These are phyloP conservation scores for Odontocolon sp. DNA, from an alignment of 2,888 invertebrate species.

Conservation along the genomic window DNA sequence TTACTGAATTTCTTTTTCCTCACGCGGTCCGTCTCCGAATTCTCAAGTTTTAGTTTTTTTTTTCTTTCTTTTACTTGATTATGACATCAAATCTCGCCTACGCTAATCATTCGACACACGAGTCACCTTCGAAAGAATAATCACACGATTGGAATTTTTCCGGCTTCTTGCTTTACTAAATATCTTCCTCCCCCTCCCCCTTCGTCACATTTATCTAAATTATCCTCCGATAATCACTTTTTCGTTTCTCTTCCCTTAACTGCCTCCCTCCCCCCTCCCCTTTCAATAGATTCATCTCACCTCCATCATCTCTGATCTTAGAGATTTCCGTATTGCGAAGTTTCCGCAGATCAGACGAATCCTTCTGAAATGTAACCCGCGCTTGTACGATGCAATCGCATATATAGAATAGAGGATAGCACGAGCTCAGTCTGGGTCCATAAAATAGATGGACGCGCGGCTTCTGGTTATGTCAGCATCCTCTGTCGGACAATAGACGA, in stretches of 20 bases:
- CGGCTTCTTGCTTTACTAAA: too few relatives aligned
- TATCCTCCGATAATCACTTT: too few relatives aligned
- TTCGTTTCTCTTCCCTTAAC: too few relatives aligned
- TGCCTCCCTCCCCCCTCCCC: too few relatives aligned
- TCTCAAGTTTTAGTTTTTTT: background rate
- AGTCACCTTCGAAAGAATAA: slow-evolving; percentile 20
- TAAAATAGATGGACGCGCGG: slow-evolving; percentile 70
- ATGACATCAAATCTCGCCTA: slow-evolving; percentile 11
- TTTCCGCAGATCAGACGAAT: too few relatives aligned
- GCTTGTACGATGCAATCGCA: background rate
- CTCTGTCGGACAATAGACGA: slow-evolving; percentile 78
- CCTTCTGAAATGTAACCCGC: background rate
- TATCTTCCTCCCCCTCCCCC: too few relatives aligned
- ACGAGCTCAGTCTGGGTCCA: slow-evolving; percentile 61
- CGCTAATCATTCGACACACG: slow-evolving; percentile 15
- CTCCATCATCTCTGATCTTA: too few relatives aligned
- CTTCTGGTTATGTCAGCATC: slow-evolving; percentile 79
- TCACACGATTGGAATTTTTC: background rate
- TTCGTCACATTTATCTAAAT: too few relatives aligned
- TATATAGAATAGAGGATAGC: slow-evolving; percentile 8
- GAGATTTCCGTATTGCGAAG: too few relatives aligned
- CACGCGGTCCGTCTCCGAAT: slow-evolving; percentile 13
- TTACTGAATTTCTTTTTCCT: slow-evolving; percentile 30
- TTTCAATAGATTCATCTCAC: too few relatives aligned
- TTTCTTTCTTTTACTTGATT: background rate